Percentiles rank a stretch among this genome's conserved stretches.
phyloP scores from a whole-genome alignment of 2,888 invertebrate genomes.

The Peribatodes rhomboidaria region DNA sequence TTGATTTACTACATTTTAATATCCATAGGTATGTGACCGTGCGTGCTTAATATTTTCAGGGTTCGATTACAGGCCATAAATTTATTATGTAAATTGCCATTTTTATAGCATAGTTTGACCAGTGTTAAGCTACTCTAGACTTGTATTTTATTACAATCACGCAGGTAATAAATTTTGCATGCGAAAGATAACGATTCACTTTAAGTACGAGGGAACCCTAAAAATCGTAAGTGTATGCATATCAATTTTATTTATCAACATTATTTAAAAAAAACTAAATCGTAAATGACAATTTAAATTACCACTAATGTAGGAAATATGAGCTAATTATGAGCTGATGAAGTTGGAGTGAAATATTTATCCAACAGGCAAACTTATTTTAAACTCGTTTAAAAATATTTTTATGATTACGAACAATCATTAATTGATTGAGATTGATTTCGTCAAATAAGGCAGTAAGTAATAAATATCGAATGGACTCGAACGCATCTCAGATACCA shows the following conservation, averaged over 20 bases:
- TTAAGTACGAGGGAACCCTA: too few species aligned
- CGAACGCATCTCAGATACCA: constrained; percentile 78
- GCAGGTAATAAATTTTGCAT: constrained; percentile 9
- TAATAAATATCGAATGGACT: constrained; percentile 79
- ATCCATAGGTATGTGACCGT: constrained; percentile 12
- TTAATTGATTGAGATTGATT: constrained; percentile 79
- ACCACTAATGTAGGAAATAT: too few species aligned
- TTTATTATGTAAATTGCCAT: constrained; percentile 19
- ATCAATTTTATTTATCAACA: not conserved
- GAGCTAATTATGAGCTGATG: too few species aligned
- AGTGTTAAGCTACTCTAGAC: constrained; percentile 8
- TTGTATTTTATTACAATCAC: constrained; percentile 16
- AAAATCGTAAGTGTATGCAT: not conserved
- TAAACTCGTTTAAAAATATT: not conserved
- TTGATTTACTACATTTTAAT: constrained; percentile 21
- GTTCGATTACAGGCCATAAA: constrained; percentile 17
- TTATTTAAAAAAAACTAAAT: not conserved
- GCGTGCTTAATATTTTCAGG: constrained; percentile 19
- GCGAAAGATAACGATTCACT: not conserved
- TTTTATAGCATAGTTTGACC: constrained; percentile 18
- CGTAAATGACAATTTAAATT: too few species aligned
- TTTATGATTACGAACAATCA: constrained; percentile 62
- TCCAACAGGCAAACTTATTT: too few species aligned
- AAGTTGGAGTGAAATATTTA: too few species aligned
- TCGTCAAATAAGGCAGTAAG: constrained; percentile 81